Evolutionary conservation across 1,140 invertebrate species (phyloP).

Genomic region (Lepidurus arcticus): DNA sequence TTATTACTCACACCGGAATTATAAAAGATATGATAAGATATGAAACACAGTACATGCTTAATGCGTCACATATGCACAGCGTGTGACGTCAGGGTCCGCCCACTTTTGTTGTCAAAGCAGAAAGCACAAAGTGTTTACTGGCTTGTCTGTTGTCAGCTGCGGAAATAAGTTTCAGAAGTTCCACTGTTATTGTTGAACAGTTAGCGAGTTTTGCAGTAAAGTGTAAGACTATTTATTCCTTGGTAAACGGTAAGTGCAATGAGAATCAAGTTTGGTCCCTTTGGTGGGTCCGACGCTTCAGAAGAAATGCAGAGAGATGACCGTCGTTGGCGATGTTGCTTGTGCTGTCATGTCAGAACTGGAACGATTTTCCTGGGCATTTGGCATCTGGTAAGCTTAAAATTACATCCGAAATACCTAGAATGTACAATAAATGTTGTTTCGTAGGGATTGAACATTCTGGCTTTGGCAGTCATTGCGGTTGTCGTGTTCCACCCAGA

Average conservation of each 20-base stretch:
- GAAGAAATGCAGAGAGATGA: constrained; percentile 27
- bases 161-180: too few relatives aligned
- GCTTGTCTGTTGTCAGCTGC: too few relatives aligned
- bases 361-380: constrained; percentile 71
- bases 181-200: too few relatives aligned
- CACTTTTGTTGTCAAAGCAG: too few relatives aligned
- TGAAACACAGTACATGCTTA: too few relatives aligned
- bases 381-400: constrained; percentile 66
- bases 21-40: too few relatives aligned
- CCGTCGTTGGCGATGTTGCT: constrained; percentile 60
- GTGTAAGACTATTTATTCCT: background rate
- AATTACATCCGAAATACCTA: background rate
- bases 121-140: too few relatives aligned
- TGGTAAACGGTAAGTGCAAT: constrained; percentile 17
- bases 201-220: background rate
- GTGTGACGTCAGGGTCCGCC: too few relatives aligned
- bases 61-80: too few relatives aligned
- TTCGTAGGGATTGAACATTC: constrained; percentile 61
- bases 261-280: constrained; percentile 32
- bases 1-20: too few relatives aligned
- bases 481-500: constrained; percentile 65
- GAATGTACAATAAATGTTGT: background rate
- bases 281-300: constrained; percentile 9
- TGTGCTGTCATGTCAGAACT: constrained; percentile 75
- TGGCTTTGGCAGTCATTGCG: constrained; percentile 62